These are phyloP conservation scores for Brachionichthys hirsutus DNA, from an alignment of 2,113 vertebrate species.

Conservation along the genomic window DNA sequence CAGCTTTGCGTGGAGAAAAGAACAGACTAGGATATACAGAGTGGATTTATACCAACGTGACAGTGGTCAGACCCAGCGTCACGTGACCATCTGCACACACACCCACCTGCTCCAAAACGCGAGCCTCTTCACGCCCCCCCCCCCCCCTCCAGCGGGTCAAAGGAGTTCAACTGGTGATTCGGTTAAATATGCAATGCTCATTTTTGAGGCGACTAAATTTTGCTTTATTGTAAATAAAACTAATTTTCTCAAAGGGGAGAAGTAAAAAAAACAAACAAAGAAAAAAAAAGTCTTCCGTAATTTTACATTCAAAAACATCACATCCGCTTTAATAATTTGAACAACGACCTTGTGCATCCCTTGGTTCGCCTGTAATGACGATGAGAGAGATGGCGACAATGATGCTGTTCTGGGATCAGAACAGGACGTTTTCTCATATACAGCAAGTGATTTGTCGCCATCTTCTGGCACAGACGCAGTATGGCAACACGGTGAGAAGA, in stretches of 20 bases:
- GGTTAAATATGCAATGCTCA: no score
- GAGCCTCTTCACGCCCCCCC: constrained; percentile 14
- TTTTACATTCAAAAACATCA: neutral
- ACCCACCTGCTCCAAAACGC: constrained; percentile 57
- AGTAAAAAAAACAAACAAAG: no score
- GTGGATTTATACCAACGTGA: constrained; percentile 65
- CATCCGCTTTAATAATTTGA: constrained; percentile 24
- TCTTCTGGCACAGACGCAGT: constrained; percentile 27
- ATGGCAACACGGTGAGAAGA: neutral
- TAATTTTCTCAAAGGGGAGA: no score
- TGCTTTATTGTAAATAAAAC: no score
- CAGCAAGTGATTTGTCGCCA: constrained; percentile 36
- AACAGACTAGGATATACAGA: constrained; percentile 28
- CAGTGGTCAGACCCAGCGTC: constrained; percentile 43
- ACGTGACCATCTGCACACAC: constrained; percentile 60
- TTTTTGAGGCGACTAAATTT: no score
- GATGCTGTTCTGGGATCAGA: constrained; percentile 4
- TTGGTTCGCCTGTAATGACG: neutral
- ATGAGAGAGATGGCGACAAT: constrained; percentile 3
- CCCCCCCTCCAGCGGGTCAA: constrained; percentile 4
- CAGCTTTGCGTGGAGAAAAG: constrained; percentile 33
- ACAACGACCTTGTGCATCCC: neutral
- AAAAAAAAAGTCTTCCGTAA: neutral
- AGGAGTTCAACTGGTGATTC: no score
- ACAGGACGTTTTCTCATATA: constrained; percentile 22